Evolutionary conservation across 2,888 invertebrate species (phyloP), one percentile per base, ranked within the genome.

Genomic region (Pegoplata infirma): DNA sequence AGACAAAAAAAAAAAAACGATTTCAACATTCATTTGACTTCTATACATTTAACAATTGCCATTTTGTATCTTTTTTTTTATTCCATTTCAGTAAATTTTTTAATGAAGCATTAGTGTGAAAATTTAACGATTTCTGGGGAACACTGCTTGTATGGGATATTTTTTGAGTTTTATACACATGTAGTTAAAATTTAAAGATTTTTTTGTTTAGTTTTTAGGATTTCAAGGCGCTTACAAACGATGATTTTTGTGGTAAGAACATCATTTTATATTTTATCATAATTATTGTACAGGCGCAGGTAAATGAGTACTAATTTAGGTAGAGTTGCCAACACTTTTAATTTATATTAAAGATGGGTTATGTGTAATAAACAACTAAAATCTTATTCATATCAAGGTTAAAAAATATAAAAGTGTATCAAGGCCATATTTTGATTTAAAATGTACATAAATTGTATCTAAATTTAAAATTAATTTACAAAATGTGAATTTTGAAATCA

Each of bases 11-110:
- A 51, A 56, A 10, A 21, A 36, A 69, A 32, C 44, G 47, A 61
- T 74, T 74, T 59, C 47, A 74, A 61, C 46, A 61, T 74, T 67
- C 23, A 67, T 67, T 74, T 55, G 32, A 55, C 53, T 67, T 67
- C 32, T 55, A 51, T 12, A 49, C 19, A 55, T 32, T 17, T 32
- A 49, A 47, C 46, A 71, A 63, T 66, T 73, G 32, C 40, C 66
- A 66, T 66, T 66, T 51, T 58, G 47, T 40, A 73, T 73, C 44
- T 58, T 19, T 19, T 72, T 61, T 46, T 25, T 28, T 61, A 51
- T 71, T 28, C 53, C 36, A 56, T 36, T 64, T 72, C 64, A 19
- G 32, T 46, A 5, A 32, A 51, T 36, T 49, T 25, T 53, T 55
- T 61, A 71, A 61, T 64, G 7, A 40, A 58, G 36, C 58, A 49